Evolutionary conservation across 2,888 invertebrate species (phyloP).

Genomic region (Thymelicus acteon): DNA sequence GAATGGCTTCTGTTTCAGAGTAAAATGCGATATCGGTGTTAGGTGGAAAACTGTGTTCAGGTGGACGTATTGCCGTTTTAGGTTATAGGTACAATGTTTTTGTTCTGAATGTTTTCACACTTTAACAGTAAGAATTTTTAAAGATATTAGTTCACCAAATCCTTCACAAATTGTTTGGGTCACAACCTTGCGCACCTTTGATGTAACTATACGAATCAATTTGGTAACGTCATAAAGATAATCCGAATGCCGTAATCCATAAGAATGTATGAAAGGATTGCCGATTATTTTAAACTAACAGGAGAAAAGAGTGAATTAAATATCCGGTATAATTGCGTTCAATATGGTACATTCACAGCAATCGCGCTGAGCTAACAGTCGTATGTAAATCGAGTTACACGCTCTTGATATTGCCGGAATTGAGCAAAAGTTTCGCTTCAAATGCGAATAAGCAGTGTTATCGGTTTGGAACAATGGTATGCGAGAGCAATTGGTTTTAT

Average conservation of each 20-base stretch:
- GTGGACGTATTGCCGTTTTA: not conserved
- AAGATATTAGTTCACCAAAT: too few relatives aligned
- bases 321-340: too few relatives aligned
- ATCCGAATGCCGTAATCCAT: too few relatives aligned
- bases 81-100: conserved; percentile 17
- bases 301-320: too few relatives aligned
- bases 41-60: conserved; percentile 13
- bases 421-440: conserved; percentile 72
- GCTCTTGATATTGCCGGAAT: conserved; percentile 52
- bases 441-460: conserved; percentile 74
- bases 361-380: conserved; percentile 9
- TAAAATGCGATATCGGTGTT: conserved; percentile 24
- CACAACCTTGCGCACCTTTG: too few relatives aligned
- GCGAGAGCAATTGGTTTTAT: conserved; percentile 47
- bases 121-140: too few relatives aligned
- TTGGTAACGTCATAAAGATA: too few relatives aligned
- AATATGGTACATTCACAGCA: not conserved
- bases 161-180: too few relatives aligned
- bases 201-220: too few relatives aligned
- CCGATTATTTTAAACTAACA: too few relatives aligned
- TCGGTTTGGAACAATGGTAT: conserved; percentile 55
- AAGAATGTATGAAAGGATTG: too few relatives aligned
- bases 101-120: not conserved
- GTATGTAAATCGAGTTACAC: conserved; percentile 23
- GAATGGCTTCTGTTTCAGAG: conserved; percentile 29